Evolutionary conservation across 2,113 vertebrate genomes (phyloP), one percentile per base, ranked within the genome.

Genomic region (Sprattus sprattus): DNA sequence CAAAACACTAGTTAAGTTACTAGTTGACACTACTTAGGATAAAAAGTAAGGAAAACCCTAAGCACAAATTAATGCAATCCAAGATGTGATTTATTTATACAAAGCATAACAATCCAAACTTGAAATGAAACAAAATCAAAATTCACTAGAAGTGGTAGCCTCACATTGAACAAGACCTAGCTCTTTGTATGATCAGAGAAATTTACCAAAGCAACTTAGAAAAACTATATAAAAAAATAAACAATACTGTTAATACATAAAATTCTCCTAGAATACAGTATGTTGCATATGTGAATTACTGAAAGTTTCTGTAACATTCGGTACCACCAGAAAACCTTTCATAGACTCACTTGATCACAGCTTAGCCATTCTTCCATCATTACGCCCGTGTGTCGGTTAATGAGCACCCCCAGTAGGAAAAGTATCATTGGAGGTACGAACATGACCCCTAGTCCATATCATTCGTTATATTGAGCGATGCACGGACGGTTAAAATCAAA

Each of bases 401-500:
- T 94, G 18, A 99, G 94, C 81, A 99, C 93, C 1, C 98, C 95
- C 0, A 98, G 94, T 25, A 98, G 92, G 87, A 99, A 97, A 0
- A 99, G 91, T 84, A 96, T 94, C 0, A 97, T 0, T 0, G 98
- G 96, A 0, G 98, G 98, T 0, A 96, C 39, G 0, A 97, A 93
- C 97, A 99, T 96, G 83, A 98, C 94, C 6, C 97, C 97, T 89
- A 99, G 89, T 86, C 97, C 96, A 0, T 99, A 99, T 10, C 94
- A 92, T 86, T 94, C 92, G 86, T 99, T 99, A 93, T 98, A 99
- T 82, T 49, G 89, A 0, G 93, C 96, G 82, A 99, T 94, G 87
- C 98, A 99, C 0, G 98, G 98, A 82, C 98, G 99, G 92, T 96
- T 97, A 89, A 99, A 98, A 88, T 98, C 97, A 8, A 99, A 96